Evolutionary conservation across 2,113 vertebrate species (phyloP), one percentile per base, ranked within the genome.

Genomic region (Opisthocomus hoazin): DNA sequence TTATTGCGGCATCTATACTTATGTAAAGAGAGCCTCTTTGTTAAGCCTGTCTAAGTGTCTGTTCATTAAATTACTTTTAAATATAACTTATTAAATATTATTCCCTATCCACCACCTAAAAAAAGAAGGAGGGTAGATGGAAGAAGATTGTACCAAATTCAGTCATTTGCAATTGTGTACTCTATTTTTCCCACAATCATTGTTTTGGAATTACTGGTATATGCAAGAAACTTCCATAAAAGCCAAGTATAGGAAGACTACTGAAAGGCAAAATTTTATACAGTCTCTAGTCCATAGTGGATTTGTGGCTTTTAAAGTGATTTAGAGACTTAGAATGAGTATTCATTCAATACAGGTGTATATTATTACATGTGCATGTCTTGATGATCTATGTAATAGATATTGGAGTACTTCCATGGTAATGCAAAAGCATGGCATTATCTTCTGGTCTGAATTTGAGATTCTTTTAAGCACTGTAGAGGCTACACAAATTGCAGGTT

Each of bases 51-150:
- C 29, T 37, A 37, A 11, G 30, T 46, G 6, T 48, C 22, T 89
- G 8, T 82, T 56, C 20, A 24, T 89, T 64, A 24, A 27, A 56
- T 24, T 87, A 34, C 12, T 82, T 92, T 7, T 54, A 26, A 61
- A 75, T 91, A 37, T 24, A 50, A 73, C 27, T 84, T 56, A 12
- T 22, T 27, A 34, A 75, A 63, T 71, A 45, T 54, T 89, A 34
- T 80, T 87, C 23, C 3, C 5, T 79, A 27, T 39, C 22, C 7
- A 4, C 5, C 14, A 22, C 11, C 10, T 1, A 46, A 68, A 69
- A 71, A 26, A 45, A 16, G 34, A 48, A 3, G 6, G 6, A 17
- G 1, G 4, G 6, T 2, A 3, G 29, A 16, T 2, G 3, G 34
- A 19, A 80, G 26, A 73, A 71, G 30, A 50, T 15, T 50, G 43